These are phyloP conservation scores for Leptopilina clavipes DNA, from an alignment of 1,140 invertebrate genomes.

Conservation along the genomic window DNA sequence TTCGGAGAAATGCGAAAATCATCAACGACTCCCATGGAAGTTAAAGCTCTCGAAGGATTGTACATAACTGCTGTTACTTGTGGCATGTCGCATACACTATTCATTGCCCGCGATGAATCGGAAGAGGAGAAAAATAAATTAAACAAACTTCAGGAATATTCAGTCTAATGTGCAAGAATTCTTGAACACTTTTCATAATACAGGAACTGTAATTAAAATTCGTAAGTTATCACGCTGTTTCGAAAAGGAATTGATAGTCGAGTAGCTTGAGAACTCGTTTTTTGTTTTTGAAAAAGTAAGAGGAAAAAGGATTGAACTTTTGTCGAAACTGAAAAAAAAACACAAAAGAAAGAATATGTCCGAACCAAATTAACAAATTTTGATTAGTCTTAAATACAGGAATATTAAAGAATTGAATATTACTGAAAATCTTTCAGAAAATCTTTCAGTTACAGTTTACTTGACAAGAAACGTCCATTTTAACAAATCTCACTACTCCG, in stretches of 20 bases:
- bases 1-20: conserved; percentile 92
- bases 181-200: conserved; percentile 12
- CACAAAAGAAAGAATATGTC: no score
- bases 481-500: conserved; percentile 43
- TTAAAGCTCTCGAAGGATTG: conserved; percentile 86
- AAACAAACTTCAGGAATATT: conserved; percentile 78
- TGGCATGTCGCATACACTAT: conserved; percentile 88
- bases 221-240: conserved; percentile 35
- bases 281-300: neutral
- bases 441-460: no score
- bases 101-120: conserved; percentile 81
- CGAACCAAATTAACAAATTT: no score
- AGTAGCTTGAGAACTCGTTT: neutral
- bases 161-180: conserved; percentile 61
- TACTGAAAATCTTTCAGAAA: neutral
- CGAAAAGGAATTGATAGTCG: conserved; percentile 35
- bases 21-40: conserved; percentile 91
- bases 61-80: conserved; percentile 88
- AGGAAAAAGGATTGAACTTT: neutral
- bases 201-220: conserved; percentile 11
- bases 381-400: no score
- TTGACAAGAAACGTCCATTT: conserved; percentile 40
- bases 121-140: conserved; percentile 81
- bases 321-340: neutral
- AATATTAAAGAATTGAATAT: no score